phyloP scores from a whole-genome alignment of 2,113 vertebrate species.

The Colius striatus region DNA sequence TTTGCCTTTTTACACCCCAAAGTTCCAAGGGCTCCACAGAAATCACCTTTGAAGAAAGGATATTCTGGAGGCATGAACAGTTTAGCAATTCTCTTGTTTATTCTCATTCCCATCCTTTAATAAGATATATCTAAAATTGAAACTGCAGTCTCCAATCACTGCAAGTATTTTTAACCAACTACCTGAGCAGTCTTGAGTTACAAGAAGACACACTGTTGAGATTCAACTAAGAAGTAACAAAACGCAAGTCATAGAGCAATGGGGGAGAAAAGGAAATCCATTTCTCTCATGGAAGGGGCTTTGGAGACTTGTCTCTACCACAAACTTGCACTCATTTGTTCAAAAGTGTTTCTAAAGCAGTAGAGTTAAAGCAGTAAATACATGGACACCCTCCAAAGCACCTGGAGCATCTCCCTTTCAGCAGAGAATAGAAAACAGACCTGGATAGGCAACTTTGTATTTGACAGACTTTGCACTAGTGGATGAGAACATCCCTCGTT shows the following conservation, averaged over 20 bases:
- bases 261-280: neutral
- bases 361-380: neutral
- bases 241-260: neutral
- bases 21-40: neutral
- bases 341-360: neutral
- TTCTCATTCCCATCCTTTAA: neutral
- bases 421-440: neutral
- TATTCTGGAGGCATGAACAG: neutral
- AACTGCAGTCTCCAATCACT: neutral
- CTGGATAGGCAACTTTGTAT: neutral
- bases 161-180: neutral
- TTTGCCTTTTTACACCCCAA: constrained; percentile 15
- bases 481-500: neutral
- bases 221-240: neutral
- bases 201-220: neutral
- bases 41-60: neutral
- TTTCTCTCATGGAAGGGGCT: neutral
- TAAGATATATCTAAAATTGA: neutral
- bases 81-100: neutral
- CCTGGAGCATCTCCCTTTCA: neutral
- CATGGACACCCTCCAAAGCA: neutral
- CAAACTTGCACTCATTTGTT: neutral
- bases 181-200: neutral
- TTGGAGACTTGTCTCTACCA: neutral
- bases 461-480: neutral